Conservation (phyloP, 2,797 vertebrate species). For the Cryptoblepharus egeriae region DNA sequence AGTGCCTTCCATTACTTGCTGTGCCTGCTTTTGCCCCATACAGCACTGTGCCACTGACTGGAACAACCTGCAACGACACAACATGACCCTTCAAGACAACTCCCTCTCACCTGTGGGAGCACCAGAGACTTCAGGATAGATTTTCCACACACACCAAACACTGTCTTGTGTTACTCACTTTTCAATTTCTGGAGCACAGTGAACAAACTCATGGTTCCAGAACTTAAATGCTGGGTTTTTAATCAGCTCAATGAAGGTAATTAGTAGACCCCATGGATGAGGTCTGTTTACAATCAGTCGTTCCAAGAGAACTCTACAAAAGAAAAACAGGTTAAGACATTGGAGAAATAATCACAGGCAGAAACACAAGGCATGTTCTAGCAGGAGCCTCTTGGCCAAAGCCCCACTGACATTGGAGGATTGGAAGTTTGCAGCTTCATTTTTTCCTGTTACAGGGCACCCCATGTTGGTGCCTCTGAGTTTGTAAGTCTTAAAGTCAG, state of each 20-base stretch:
- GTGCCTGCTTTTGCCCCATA: slow-evolving; percentile 99
- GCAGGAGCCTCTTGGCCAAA: not conserved
- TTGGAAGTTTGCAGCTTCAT: too few relatives aligned
- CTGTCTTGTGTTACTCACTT: slow-evolving; percentile 81
- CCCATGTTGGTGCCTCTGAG: not conserved
- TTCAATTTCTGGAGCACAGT: slow-evolving; percentile 99
- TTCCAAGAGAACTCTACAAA: slow-evolving; percentile 93
- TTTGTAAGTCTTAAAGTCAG: not conserved
- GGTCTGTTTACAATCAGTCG: slow-evolving; percentile 98
- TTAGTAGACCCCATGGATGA: slow-evolving; percentile 98
- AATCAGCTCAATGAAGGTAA: slow-evolving; percentile 99
- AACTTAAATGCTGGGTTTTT: slow-evolving; percentile 99
- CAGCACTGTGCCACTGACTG: slow-evolving; percentile 99
- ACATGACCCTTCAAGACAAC: slow-evolving; percentile 10
- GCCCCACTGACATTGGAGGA: not conserved
- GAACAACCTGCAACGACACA: slow-evolving; percentile 86
- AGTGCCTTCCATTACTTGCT: slow-evolving; percentile 99
- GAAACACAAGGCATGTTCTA: not conserved
- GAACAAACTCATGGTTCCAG: slow-evolving; percentile 99
- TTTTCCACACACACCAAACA: not conserved
- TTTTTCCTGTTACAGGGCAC: not conserved
- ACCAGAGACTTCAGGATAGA: too few relatives aligned
- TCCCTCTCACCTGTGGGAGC: not conserved
- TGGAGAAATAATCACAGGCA: not conserved
- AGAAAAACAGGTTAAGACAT: not conserved